Conservation (phyloP, 2,888 invertebrate genomes). For the Conops quadrifasciatus region DNA sequence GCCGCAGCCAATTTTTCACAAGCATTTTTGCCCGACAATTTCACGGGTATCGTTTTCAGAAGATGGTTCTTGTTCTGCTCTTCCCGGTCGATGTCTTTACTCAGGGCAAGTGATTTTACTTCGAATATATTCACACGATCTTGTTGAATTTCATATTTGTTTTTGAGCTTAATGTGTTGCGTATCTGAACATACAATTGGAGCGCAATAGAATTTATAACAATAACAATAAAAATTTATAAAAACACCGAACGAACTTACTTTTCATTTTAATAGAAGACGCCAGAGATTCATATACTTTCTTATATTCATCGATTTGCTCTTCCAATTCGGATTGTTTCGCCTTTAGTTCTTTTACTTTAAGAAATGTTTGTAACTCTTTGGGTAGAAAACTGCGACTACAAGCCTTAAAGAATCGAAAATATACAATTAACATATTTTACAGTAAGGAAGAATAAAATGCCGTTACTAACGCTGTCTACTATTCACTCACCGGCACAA, state of each 20-base stretch:
- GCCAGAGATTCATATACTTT: constrained; percentile 53
- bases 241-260: constrained; percentile 46
- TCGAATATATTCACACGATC: constrained; percentile 53
- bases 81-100: constrained; percentile 50
- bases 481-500: constrained; percentile 52
- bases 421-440: too few species aligned
- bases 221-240: not conserved
- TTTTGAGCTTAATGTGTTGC: constrained; percentile 52
- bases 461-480: too few species aligned
- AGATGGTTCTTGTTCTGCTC: constrained; percentile 50
- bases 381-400: constrained; percentile 55
- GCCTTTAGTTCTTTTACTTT: constrained; percentile 55
- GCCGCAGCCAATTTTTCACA: constrained; percentile 53
- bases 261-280: constrained; percentile 56
- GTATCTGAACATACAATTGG: constrained; percentile 50
- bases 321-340: constrained; percentile 46
- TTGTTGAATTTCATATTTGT: constrained; percentile 49
- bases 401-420: constrained; percentile 43
- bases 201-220: not conserved
- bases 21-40: constrained; percentile 52
- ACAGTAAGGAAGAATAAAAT: not conserved
- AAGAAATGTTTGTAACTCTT: constrained; percentile 55
- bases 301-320: constrained; percentile 46
- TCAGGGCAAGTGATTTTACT: constrained; percentile 52
- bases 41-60: constrained; percentile 56